Evolutionary conservation across 2,113 vertebrate species (phyloP).

Genomic region (Cettia cetti): DNA sequence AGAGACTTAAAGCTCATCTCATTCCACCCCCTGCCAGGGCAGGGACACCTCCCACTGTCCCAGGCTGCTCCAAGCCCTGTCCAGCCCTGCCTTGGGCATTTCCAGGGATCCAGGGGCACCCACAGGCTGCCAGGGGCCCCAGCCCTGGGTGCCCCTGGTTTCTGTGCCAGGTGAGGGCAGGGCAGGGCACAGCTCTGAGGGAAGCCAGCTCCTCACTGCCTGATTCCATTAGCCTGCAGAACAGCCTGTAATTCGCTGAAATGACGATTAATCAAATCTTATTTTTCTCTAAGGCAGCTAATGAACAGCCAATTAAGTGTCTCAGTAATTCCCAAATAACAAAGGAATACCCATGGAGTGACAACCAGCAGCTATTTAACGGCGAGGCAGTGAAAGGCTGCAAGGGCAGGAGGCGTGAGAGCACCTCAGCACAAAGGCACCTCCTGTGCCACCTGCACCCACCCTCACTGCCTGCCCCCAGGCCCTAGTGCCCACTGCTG

Average conservation of each 20-base stretch:
- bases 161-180: background rate
- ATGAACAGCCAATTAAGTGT: constrained; percentile 15
- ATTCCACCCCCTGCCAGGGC: background rate
- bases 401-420: background rate
- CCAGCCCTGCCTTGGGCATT: too few relatives aligned
- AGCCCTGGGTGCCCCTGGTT: background rate
- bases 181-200: background rate
- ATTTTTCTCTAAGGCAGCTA: constrained; percentile 23
- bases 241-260: constrained; percentile 2
- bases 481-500: background rate
- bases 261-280: constrained; percentile 23
- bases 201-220: background rate
- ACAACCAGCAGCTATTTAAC: background rate
- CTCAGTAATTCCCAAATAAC: background rate
- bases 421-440: background rate
- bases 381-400: background rate
- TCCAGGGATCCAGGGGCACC: background rate
- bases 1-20: background rate
- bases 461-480: background rate
- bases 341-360: background rate
- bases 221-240: background rate
- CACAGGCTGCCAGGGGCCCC: too few relatives aligned
- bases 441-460: too few relatives aligned
- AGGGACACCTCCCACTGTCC: background rate
- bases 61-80: background rate